Percentiles rank a stretch among this genome's conserved stretches.
phyloP scores from a whole-genome alignment of 2,113 vertebrate species.

The Trematocara marginatum region DNA sequence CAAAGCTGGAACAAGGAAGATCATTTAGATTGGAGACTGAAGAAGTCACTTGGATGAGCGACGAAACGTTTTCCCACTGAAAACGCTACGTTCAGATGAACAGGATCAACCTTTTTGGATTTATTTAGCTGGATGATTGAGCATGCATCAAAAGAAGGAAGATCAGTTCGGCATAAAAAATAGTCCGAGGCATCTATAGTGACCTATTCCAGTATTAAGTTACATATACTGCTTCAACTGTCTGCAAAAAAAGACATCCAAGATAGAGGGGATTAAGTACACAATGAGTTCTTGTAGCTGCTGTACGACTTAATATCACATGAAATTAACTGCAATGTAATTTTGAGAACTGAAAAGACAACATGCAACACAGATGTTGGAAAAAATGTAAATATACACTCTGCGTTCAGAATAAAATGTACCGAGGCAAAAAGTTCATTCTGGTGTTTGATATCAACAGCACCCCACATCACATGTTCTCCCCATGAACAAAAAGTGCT shows the following conservation, averaged over 20 bases:
- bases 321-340: constrained; percentile 3
- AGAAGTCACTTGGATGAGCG: not conserved
- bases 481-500: not conserved
- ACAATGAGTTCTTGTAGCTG: not conserved
- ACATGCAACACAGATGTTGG: constrained; percentile 1
- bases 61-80: not conserved
- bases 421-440: not conserved
- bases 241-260: constrained; percentile 6
- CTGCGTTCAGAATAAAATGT: not conserved
- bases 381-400: not conserved
- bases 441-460: not conserved
- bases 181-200: not conserved
- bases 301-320: constrained; percentile 11
- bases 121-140: not conserved
- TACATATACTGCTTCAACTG: not conserved
- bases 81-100: not conserved
- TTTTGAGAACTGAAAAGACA: not conserved
- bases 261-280: not conserved
- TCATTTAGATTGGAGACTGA: not conserved
- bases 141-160: not conserved
- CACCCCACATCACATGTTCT: not conserved
- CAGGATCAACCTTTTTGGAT: not conserved
- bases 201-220: constrained; percentile 4
- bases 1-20: not conserved
- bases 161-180: not conserved